phyloP scores from a whole-genome alignment of 2,113 vertebrate species.

The Drymodes brunneopygia region DNA sequence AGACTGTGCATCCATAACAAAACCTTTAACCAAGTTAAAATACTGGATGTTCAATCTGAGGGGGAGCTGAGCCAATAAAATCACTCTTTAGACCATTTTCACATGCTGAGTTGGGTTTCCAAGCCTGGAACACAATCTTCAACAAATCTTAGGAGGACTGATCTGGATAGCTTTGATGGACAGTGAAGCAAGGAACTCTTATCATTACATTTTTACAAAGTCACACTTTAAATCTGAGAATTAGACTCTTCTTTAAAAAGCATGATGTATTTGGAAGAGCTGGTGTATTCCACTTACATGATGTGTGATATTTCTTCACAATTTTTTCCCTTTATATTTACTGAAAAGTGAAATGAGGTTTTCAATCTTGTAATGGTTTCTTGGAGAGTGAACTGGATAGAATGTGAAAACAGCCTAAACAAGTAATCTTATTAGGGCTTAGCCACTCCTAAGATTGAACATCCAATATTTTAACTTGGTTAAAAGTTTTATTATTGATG shows the following conservation, averaged over 20 bases:
- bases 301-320: background rate
- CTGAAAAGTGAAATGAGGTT: background rate
- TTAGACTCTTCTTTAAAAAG: background rate
- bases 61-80: background rate
- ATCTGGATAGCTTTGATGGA: background rate
- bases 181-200: background rate
- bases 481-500: background rate
- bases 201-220: background rate
- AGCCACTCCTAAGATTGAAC: background rate
- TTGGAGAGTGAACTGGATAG: background rate
- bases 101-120: background rate
- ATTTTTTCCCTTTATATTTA: background rate
- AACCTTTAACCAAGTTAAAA: background rate
- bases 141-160: background rate
- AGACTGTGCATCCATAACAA: background rate
- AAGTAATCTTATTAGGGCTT: background rate
- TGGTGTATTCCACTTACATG: background rate
- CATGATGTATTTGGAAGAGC: background rate
- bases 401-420: background rate
- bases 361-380: background rate
- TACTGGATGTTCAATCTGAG: background rate
- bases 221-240: background rate
- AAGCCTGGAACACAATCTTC: background rate
- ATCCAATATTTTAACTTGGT: background rate
- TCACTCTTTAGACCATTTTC: background rate